These are phyloP conservation scores for Phengaris alcon DNA, from an alignment of 2,888 invertebrate species.

Conservation along the genomic window DNA sequence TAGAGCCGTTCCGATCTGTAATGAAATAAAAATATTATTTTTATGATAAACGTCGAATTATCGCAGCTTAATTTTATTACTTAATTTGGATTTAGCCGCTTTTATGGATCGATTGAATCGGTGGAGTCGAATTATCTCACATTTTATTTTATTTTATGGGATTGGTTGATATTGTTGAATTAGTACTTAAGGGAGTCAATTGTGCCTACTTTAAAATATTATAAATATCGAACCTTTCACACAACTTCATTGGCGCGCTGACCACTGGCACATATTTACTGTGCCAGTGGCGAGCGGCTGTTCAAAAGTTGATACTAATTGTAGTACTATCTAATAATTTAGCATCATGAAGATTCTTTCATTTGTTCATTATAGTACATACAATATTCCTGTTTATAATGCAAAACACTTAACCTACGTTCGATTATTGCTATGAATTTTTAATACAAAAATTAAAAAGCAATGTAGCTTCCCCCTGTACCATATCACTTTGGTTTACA, in stretches of 20 bases:
- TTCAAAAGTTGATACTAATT: no score
- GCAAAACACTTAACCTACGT: not conserved
- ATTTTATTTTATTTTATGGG: not conserved
- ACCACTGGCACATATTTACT: no score
- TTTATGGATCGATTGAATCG: constrained; percentile 9
- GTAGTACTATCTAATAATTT: no score
- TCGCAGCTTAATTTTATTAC: constrained; percentile 15
- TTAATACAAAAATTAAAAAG: constrained; percentile 17
- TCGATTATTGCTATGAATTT: constrained; percentile 13
- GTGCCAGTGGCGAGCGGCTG: no score
- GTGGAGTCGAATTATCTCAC: not conserved
- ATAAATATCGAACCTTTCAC: no score
- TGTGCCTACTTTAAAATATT: no score
- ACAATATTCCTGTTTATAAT: not conserved
- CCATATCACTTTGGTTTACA: constrained; percentile 20
- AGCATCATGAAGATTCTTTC: no score
- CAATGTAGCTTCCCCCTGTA: not conserved
- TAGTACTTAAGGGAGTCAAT: not conserved
- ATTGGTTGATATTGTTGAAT: not conserved
- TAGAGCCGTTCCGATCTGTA: constrained; percentile 21
- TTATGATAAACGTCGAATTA: constrained; percentile 20
- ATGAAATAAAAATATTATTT: constrained; percentile 31
- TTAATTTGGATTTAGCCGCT: not conserved
- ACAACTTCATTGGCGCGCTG: no score
- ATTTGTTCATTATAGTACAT: no score